Base-by-base conservation (phyloP, 1,140 invertebrate species). In the Sarcophaga peregrina region DNA sequence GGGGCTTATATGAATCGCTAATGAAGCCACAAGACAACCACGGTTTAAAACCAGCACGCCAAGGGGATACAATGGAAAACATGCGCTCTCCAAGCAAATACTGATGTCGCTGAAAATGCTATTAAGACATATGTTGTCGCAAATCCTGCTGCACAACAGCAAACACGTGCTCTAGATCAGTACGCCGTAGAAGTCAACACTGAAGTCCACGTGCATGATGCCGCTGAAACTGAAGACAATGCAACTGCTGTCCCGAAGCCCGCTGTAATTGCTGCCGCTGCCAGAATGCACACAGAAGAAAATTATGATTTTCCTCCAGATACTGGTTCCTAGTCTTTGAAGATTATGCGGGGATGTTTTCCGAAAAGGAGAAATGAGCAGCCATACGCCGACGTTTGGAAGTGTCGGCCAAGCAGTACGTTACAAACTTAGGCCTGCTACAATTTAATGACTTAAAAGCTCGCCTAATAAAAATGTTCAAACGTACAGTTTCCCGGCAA, bases 291-390 rank as follows among this genome's bases (percentile, higher is more conserved):
- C 52, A 13, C 52, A 58, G 52, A 15, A 58, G n/a, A 54, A 54
- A 54, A 54, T 54, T 58, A 58, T 58, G 52, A 54, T 58, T 58
- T 58, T 58, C 52, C n/a, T 58, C 52, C 52, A 58, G 52, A 58
- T 58, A 13, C 52, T 82, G 81, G 81, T 47, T 82, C 10, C n/a
- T 72, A 20, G 62, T 50, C 15, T 74, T 74, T 82, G 81, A 82
- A 73, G 81, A 82, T 25, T 73, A 73, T n/a, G 62, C 68, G 25
- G 17, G 37, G 3, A 52, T 46, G 15, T 73, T 50, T 20, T 73
- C 9, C n/a, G n/a, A 73, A 8, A 82, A 50, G 47, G 17, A 47
- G 6, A 47, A 74, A 45, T 82, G 62, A 15, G 5, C 20, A 48
- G 62, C 45, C 20, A 9, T 74, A 17, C 68, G 81, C 45, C 81